Conservation (phyloP, 2,113 vertebrate genomes). For the Siniperca knerii region DNA sequence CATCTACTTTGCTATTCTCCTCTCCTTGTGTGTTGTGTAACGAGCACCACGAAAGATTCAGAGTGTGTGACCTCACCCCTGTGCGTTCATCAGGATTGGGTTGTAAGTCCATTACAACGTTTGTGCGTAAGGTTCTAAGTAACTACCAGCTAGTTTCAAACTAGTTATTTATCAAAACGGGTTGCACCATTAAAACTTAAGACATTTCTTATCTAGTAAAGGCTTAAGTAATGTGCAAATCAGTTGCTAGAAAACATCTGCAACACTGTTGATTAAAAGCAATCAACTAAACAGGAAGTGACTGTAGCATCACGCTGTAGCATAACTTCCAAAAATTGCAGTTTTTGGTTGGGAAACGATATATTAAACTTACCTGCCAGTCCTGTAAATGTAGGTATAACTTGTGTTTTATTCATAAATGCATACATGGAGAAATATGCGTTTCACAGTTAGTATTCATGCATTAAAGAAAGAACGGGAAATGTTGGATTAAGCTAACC, state of each 20-base stretch:
- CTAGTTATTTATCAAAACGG: neutral
- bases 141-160: neutral
- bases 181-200: neutral
- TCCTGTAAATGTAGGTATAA: neutral
- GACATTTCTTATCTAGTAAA: neutral
- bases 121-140: neutral
- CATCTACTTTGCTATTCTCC: slow-evolving; percentile 24
- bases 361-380: neutral
- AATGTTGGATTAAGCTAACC: neutral
- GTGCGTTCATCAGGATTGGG: slow-evolving; percentile 2
- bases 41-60: slow-evolving; percentile 12
- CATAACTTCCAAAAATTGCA: neutral
- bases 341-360: neutral
- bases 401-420: neutral
- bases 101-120: neutral
- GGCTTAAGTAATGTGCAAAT: neutral
- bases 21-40: slow-evolving; percentile 20
- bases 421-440: neutral
- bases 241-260: neutral
- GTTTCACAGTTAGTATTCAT: neutral
- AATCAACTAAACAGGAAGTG: neutral
- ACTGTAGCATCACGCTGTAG: neutral
- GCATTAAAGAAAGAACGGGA: neutral
- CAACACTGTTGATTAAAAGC: neutral
- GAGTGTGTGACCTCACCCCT: slow-evolving; percentile 11